A percentile compares a stretch with the other conserved stretches of the same genome.
phyloP scores from a whole-genome alignment of 2,113 vertebrate genomes.

The Grammomys dolichurus region DNA sequence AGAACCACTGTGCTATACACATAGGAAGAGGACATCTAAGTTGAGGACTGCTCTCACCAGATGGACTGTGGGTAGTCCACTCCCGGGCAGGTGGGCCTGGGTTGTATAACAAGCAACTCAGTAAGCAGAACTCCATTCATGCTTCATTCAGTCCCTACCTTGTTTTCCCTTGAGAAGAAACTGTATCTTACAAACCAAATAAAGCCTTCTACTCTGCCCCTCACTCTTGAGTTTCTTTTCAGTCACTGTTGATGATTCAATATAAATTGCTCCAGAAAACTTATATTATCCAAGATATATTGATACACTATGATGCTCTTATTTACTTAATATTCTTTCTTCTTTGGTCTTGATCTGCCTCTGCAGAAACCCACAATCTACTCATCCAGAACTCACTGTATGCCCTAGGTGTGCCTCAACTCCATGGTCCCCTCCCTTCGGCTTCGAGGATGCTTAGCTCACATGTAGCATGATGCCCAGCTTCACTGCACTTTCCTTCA shows the following conservation, averaged over 20 bases:
- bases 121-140: not conserved
- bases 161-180: not conserved
- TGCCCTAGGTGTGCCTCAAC: not conserved
- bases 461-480: not conserved
- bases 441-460: not conserved
- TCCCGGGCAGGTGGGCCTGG: not conserved
- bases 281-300: not conserved
- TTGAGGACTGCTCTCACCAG: not conserved
- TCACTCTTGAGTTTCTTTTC: not conserved
- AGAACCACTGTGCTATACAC: not conserved
- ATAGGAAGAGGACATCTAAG: not conserved
- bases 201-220: not conserved
- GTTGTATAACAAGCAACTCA: not conserved
- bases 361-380: not conserved
- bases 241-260: not conserved
- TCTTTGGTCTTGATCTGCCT: not conserved
- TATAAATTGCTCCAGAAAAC: not conserved
- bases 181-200: not conserved
- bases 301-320: not conserved
- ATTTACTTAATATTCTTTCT: not conserved
- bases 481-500: not conserved
- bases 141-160: not conserved
- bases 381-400: not conserved
- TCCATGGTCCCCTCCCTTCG: not conserved
- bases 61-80: not conserved